These are phyloP conservation scores for Synergus japonicus DNA, from an alignment of 2,888 invertebrate genomes.

Conservation along the genomic window DNA sequence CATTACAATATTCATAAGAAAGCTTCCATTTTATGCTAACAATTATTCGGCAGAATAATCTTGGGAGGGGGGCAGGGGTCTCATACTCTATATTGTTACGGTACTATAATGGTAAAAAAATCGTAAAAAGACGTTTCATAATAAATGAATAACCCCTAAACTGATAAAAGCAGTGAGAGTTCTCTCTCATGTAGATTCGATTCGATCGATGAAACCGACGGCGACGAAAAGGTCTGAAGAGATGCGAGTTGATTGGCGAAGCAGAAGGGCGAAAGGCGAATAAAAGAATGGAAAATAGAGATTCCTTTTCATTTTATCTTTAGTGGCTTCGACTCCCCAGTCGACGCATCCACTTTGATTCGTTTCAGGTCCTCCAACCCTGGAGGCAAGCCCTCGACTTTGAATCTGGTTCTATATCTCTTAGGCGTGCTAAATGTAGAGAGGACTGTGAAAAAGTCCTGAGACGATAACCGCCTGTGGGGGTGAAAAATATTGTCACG, in stretches of 20 bases:
- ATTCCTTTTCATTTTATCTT: conserved; percentile 16
- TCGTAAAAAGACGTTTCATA: too few relatives aligned
- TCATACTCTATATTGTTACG: too few relatives aligned
- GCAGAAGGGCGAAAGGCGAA: neutral
- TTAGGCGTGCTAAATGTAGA: neutral
- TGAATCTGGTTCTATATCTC: conserved; percentile 7
- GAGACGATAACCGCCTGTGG: conserved; percentile 6
- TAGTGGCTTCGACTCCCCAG: neutral
- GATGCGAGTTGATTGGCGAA: conserved; percentile 7
- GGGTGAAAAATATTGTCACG: neutral
- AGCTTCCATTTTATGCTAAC: too few relatives aligned
- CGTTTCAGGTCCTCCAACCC: neutral
- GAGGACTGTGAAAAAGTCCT: neutral
- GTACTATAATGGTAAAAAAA: too few relatives aligned
- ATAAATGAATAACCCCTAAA: neutral
- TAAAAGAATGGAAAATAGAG: conserved; percentile 3
- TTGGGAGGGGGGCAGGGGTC: too few relatives aligned
- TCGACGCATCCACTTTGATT: conserved; percentile 10
- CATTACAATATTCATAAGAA: too few relatives aligned
- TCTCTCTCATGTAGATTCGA: neutral
- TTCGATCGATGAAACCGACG: neutral
- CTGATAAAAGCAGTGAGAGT: neutral
- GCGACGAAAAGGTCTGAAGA: neutral
- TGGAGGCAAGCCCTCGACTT: neutral
- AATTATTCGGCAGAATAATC: too few relatives aligned